A percentile compares a stretch with the other conserved stretches of the same genome.
These are phyloP conservation scores for Nibea coibor DNA, from an alignment of 2,113 vertebrate species.

Conservation along the genomic window DNA sequence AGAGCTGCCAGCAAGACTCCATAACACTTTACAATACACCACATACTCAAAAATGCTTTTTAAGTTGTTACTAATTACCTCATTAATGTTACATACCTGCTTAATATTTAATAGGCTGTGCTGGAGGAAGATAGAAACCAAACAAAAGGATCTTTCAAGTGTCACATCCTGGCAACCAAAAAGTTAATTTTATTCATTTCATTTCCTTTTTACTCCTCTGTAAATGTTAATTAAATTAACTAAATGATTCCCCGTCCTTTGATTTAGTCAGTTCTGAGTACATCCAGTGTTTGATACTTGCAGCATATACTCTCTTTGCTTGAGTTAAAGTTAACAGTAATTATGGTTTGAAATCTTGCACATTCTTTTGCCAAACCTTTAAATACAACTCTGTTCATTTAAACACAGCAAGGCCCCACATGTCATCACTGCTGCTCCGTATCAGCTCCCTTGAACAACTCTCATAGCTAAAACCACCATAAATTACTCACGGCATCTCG, in stretches of 20 bases:
- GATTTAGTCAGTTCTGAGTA: not conserved
- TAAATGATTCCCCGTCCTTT: not conserved
- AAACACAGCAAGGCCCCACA: not conserved
- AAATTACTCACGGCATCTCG: constrained; percentile 49
- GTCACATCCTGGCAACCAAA: not conserved
- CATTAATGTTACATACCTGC: not conserved
- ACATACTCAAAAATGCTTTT: not conserved
- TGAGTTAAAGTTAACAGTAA: not conserved
- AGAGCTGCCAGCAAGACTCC: not conserved
- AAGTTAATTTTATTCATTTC: not conserved
- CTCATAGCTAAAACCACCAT: constrained; percentile 34
- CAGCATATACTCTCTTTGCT: not conserved
- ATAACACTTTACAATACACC: not conserved
- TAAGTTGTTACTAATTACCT: not conserved
- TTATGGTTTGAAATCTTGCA: not conserved
- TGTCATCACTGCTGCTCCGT: constrained; percentile 27
- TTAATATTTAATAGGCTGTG: not conserved
- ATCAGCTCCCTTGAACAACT: constrained; percentile 33
- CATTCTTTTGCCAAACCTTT: not conserved
- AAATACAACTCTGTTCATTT: constrained; percentile 1
- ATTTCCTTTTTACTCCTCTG: not conserved
- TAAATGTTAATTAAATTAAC: not conserved
- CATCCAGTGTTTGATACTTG: not conserved
- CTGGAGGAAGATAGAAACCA: not conserved
- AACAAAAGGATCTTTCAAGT: not conserved